Percentiles rank a stretch among this genome's conserved stretches.
phyloP scores from a whole-genome alignment of 2,888 invertebrate genomes.

The Nemapogon koenigi region DNA sequence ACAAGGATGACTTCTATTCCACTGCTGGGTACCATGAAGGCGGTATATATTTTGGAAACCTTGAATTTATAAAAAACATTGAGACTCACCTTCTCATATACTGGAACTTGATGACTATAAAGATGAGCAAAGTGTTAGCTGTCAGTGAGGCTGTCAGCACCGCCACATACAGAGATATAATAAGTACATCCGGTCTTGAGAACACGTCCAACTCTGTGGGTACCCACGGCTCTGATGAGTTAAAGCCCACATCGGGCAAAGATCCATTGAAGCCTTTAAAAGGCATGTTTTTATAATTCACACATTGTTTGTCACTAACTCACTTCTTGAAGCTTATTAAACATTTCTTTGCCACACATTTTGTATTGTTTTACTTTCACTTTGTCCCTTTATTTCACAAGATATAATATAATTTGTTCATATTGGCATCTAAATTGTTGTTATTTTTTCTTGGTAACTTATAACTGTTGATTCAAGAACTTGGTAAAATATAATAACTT shows the following conservation, averaged over 20 bases:
- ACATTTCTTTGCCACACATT: too few species aligned
- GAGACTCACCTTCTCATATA: slow-evolving; percentile 74
- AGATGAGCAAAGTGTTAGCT: slow-evolving; percentile 72
- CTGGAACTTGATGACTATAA: slow-evolving; percentile 74
- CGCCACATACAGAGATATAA: slow-evolving; percentile 70
- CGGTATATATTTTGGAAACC: too few species aligned
- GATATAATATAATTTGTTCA: too few species aligned
- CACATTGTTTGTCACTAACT: background rate
- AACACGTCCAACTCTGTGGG: slow-evolving; percentile 44
- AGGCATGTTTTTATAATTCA: background rate
- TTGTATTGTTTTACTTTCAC: too few species aligned
- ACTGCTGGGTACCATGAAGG: too few species aligned
- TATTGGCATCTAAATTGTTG: too few species aligned
- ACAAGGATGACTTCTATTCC: too few species aligned
- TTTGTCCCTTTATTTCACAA: too few species aligned
- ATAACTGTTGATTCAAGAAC: too few species aligned
- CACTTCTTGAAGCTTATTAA: background rate
- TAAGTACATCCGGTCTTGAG: slow-evolving; percentile 47
- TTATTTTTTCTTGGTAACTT: too few species aligned
- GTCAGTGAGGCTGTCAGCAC: slow-evolving; percentile 69
- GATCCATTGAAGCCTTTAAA: background rate
- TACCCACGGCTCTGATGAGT: slow-evolving; percentile 28
- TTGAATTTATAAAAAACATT: too few species aligned
- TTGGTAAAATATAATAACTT: too few species aligned
- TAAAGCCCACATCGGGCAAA: slow-evolving; percentile 24